Evolutionary conservation across 2,113 vertebrate genomes (phyloP).

Genomic region (Nettapus auritus): DNA sequence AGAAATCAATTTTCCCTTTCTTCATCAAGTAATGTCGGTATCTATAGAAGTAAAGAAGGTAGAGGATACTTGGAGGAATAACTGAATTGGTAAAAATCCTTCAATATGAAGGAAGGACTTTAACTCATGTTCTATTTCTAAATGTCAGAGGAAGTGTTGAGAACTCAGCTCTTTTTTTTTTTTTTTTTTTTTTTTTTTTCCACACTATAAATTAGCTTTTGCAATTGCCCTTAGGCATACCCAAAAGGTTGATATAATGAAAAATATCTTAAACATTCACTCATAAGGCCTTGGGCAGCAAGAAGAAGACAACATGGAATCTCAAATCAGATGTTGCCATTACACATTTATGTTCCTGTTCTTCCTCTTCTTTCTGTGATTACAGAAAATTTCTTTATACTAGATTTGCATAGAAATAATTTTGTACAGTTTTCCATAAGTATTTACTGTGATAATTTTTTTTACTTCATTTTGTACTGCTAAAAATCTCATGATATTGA

Average conservation of each 20-base stretch:
- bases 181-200: not conserved
- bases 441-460: not conserved
- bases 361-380: not conserved
- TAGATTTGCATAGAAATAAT: not conserved
- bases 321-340: not conserved
- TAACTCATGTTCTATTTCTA: not conserved
- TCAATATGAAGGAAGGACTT: not conserved
- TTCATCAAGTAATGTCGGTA: not conserved
- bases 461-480: not conserved
- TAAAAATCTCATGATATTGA: not conserved
- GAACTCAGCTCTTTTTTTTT: not conserved
- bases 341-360: not conserved
- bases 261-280: not conserved
- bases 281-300: not conserved
- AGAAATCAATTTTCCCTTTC: not conserved
- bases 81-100: not conserved
- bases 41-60: not conserved
- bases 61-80: not conserved
- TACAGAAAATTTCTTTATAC: not conserved
- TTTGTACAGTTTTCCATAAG: not conserved
- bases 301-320: not conserved
- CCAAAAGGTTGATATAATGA: not conserved
- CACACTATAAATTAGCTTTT: not conserved
- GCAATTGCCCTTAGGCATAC: not conserved
- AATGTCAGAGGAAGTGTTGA: not conserved